Conservation (phyloP, 2,113 vertebrate species). For the Arizona elegans region DNA sequence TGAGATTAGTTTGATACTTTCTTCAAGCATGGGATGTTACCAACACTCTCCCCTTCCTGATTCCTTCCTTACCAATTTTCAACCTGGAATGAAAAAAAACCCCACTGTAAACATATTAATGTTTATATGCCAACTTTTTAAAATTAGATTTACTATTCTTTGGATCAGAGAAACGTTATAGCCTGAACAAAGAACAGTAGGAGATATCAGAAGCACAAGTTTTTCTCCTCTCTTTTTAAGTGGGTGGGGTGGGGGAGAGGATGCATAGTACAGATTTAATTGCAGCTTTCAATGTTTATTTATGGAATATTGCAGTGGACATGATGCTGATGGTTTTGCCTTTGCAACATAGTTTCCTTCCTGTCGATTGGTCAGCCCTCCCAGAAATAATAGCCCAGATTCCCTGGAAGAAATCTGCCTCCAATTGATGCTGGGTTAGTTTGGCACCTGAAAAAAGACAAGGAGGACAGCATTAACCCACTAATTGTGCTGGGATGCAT, state of each 20-base stretch:
- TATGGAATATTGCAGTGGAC: slow-evolving; percentile 32
- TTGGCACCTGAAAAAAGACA: slow-evolving; percentile 65
- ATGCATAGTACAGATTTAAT: slow-evolving; percentile 58
- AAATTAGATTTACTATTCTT: neutral
- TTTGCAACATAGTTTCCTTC: slow-evolving; percentile 37
- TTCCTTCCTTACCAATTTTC: neutral
- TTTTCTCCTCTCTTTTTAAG: neutral
- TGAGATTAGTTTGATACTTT: neutral
- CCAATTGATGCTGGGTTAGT: slow-evolving; percentile 70
- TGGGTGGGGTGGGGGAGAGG: neutral
- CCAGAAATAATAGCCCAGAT: slow-evolving; percentile 67
- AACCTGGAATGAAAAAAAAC: neutral
- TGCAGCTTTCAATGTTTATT: slow-evolving; percentile 75
- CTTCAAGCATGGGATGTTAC: neutral
- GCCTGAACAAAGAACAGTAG: neutral
- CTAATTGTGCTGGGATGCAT: slow-evolving; percentile 40
- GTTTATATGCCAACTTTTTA: neutral
- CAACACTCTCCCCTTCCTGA: neutral
- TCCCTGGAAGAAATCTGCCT: slow-evolving; percentile 69
- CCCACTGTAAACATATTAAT: neutral
- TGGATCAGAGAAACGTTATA: neutral
- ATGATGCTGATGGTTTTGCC: slow-evolving; percentile 32
- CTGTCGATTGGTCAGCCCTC: slow-evolving; percentile 64
- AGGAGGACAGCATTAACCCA: slow-evolving; percentile 69
- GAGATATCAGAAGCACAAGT: neutral